Percentiles rank a stretch among this genome's conserved stretches.
phyloP scores from a whole-genome alignment of 2,797 vertebrate species.

The Gambelia wislizenii region DNA sequence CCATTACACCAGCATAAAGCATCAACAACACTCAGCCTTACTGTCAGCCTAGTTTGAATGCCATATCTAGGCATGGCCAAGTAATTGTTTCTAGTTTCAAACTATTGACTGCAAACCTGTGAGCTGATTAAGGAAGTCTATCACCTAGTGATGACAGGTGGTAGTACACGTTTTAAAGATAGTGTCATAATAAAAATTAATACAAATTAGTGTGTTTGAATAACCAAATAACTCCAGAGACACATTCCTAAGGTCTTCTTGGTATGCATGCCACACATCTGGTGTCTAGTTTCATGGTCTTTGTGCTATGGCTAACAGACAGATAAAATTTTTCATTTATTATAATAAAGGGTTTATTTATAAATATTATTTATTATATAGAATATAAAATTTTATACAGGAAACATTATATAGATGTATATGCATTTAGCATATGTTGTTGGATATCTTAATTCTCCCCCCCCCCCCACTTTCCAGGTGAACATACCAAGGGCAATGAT shows the following conservation, averaged over 20 bases:
- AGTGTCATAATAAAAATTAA: not conserved
- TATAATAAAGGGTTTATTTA: too few relatives aligned
- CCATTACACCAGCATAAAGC: too few relatives aligned
- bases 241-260: not conserved
- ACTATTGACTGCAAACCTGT: not conserved
- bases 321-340: not conserved
- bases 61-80: not conserved
- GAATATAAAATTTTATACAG: not conserved
- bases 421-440: not conserved
- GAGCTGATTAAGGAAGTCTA: not conserved
- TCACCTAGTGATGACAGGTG: not conserved
- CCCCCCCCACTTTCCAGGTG: slow-evolving; percentile 82
- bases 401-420: not conserved
- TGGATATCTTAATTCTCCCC: slow-evolving; percentile 32
- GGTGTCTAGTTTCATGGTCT: not conserved
- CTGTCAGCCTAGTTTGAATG: not conserved
- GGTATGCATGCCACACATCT: not conserved
- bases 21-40: too few relatives aligned
- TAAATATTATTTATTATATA: not conserved
- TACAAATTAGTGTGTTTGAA: not conserved
- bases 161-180: not conserved
- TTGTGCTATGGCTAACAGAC: not conserved
- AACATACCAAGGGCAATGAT: slow-evolving; percentile 88
- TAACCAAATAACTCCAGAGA: not conserved
- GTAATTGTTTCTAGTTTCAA: not conserved